phyloP scores from a whole-genome alignment of 2,888 invertebrate genomes.

The Ornithoptera alexandrae region DNA sequence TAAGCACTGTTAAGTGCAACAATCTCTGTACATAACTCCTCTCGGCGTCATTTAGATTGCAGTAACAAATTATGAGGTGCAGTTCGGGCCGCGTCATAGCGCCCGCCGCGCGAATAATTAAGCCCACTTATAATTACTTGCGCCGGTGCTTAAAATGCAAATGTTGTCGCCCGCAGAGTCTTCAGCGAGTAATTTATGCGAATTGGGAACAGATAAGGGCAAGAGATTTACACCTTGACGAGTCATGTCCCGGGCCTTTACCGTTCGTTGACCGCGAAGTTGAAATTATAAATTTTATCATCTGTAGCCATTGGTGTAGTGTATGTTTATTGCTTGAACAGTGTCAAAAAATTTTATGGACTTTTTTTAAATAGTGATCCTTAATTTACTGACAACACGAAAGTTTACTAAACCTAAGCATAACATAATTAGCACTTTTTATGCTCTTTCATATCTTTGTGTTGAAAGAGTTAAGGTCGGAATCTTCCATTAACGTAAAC shows the following conservation, averaged over 20 bases:
- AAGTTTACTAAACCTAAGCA: not conserved
- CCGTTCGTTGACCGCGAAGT: constrained; percentile 58
- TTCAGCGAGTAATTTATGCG: constrained; percentile 52
- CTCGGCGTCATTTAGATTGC: constrained; percentile 59
- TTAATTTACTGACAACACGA: not conserved
- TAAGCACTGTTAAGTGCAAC: constrained; percentile 29
- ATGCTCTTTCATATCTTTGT: no score
- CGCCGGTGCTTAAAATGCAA: constrained; percentile 70
- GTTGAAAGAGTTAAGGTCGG: no score
- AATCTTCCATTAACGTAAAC: no score
- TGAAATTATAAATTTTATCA: not conserved
- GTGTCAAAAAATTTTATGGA: not conserved
- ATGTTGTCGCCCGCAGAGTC: constrained; percentile 70
- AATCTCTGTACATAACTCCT: constrained; percentile 43
- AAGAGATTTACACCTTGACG: constrained; percentile 69
- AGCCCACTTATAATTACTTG: constrained; percentile 69
- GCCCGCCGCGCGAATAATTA: constrained; percentile 39
- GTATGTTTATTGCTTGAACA: not conserved
- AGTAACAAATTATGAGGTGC: constrained; percentile 70
- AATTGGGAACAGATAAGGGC: constrained; percentile 69
- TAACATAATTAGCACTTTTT: no score
- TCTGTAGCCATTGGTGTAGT: not conserved
- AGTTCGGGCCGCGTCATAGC: constrained; percentile 54
- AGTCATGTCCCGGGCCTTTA: constrained; percentile 56
- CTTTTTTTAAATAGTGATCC: not conserved